A percentile compares a stretch with the other conserved stretches of the same genome.
Conservation (phyloP, 2,888 invertebrate species). For the Magallana nippona region DNA sequence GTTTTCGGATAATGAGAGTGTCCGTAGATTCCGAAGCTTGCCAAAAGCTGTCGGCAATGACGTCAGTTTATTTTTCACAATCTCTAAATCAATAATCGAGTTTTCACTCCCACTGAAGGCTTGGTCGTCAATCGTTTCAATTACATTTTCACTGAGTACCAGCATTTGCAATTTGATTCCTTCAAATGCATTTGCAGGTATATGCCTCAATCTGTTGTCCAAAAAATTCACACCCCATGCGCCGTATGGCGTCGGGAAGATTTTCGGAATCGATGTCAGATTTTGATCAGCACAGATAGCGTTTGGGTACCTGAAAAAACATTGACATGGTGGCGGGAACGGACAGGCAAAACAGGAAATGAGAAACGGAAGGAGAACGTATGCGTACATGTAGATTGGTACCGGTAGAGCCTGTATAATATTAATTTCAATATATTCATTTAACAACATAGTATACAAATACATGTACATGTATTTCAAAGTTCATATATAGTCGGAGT, state of each 20-base stretch:
- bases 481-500: background rate
- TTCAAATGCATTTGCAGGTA: conserved; percentile 34
- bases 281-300: conserved; percentile 40
- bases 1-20: conserved; percentile 33
- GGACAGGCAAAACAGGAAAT: conserved; percentile 13
- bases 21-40: conserved; percentile 17
- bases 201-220: conserved; percentile 32
- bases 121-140: conserved; percentile 31
- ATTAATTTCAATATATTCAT: too few species aligned
- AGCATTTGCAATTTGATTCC: conserved; percentile 35
- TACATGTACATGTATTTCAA: background rate
- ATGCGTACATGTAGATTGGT: too few species aligned
- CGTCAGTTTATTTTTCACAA: conserved; percentile 35
- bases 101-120: conserved; percentile 41
- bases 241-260: background rate
- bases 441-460: background rate
- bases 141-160: conserved; percentile 19
- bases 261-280: conserved; percentile 34
- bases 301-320: background rate
- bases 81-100: conserved; percentile 31
- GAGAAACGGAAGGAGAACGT: background rate
- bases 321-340: conserved; percentile 36
- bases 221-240: conserved; percentile 36
- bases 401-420: too few species aligned
- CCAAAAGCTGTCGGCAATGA: conserved; percentile 37